Evolutionary conservation across 1,140 invertebrate genomes (phyloP).

Genomic region (Cydia pomonella): DNA sequence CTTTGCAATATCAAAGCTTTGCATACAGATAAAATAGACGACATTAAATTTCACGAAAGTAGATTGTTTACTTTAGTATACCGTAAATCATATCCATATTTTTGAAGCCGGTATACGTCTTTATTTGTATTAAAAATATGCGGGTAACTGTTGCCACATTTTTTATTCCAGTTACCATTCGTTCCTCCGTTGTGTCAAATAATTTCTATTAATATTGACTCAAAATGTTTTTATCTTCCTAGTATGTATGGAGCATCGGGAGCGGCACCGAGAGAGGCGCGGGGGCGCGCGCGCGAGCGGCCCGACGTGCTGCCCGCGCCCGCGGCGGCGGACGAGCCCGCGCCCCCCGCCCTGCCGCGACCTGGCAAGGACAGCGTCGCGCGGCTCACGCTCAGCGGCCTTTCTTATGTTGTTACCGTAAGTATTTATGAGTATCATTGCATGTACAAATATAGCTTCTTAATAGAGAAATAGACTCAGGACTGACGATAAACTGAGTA

Average conservation of each 20-base stretch:
- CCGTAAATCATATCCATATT: too few species aligned
- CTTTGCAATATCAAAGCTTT: background rate
- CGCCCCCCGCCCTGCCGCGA: slow-evolving; percentile 68
- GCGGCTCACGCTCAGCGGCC: slow-evolving; percentile 84
- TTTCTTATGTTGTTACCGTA: slow-evolving; percentile 87
- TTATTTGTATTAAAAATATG: too few species aligned
- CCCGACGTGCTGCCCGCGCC: slow-evolving; percentile 78
- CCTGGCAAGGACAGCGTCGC: slow-evolving; percentile 86
- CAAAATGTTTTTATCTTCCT: slow-evolving; percentile 15
- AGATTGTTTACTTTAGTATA: background rate
- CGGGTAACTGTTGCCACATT: too few species aligned
- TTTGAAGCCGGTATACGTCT: too few species aligned
- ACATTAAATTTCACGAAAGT: background rate
- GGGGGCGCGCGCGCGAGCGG: slow-evolving; percentile 73
- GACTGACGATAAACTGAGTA: too few species aligned
- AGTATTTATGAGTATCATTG: slow-evolving; percentile 60
- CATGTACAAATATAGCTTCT: background rate
- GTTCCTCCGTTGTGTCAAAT: too few species aligned
- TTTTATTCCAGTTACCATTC: too few species aligned
- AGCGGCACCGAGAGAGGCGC: slow-evolving; percentile 77
- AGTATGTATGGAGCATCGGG: slow-evolving; percentile 79
- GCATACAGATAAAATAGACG: background rate
- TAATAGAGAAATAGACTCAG: too few species aligned
- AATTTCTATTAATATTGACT: background rate
- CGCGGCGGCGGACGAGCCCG: slow-evolving; percentile 60